These are phyloP conservation scores for Zosterops borbonicus DNA, from an alignment of 2,113 vertebrate genomes.

Conservation along the genomic window DNA sequence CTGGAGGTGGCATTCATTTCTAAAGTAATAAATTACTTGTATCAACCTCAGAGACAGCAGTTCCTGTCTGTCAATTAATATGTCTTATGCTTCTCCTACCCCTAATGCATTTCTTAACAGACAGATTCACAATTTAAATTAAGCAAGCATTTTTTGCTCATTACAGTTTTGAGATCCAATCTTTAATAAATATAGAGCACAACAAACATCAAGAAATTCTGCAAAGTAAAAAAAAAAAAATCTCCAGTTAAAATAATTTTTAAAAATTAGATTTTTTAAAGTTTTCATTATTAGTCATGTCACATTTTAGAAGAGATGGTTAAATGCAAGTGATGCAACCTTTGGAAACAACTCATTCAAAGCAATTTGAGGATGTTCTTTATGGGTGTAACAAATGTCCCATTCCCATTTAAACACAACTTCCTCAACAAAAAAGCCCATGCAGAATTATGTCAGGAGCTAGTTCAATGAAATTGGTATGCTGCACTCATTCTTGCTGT, in stretches of 20 bases:
- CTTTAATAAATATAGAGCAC: conserved; percentile 92
- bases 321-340: conserved; percentile 33
- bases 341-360: conserved; percentile 73
- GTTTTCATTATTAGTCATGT: neutral
- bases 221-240: conserved; percentile 75
- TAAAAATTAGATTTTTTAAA: neutral
- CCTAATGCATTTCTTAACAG: conserved; percentile 98
- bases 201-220: conserved; percentile 84
- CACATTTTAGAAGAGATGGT: neutral
- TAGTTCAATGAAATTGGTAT: conserved; percentile 74
- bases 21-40: conserved; percentile 99
- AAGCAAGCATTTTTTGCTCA: conserved; percentile 96
- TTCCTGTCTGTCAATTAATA: conserved; percentile 99
- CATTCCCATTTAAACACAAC: neutral
- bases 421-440: neutral
- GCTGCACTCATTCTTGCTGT: conserved; percentile 68
- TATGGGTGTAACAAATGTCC: neutral
- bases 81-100: conserved; percentile 97
- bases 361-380: conserved; percentile 27
- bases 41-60: conserved; percentile 99
- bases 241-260: conserved; percentile 77
- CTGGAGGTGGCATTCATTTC: conserved; percentile 99
- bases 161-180: conserved; percentile 88
- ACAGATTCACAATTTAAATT: conserved; percentile 99
- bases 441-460: conserved; percentile 54